phyloP scores from a whole-genome alignment of 1,140 invertebrate genomes.

The Solenopsis invicta region DNA sequence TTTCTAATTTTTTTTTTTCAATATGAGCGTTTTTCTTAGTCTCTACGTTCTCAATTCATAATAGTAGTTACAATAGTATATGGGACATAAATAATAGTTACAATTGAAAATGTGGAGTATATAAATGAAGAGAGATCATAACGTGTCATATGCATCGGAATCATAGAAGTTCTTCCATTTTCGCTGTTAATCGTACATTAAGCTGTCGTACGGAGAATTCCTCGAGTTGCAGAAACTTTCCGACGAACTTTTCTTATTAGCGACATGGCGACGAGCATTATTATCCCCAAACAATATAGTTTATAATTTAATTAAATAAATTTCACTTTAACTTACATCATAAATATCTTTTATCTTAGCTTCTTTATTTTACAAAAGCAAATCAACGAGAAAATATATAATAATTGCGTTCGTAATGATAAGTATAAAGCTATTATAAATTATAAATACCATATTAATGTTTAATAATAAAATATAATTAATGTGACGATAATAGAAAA shows the following conservation, averaged over 20 bases:
- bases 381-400: not conserved
- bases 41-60: constrained; percentile 15
- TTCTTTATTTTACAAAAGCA: not conserved
- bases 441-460: not conserved
- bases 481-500: not conserved
- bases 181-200: constrained; percentile 41
- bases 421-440: constrained; percentile 8
- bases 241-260: constrained; percentile 44
- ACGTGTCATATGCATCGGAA: constrained; percentile 18
- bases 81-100: constrained; percentile 11
- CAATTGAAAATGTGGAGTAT: constrained; percentile 17
- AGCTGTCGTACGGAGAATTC: constrained; percentile 43
- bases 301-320: not conserved
- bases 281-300: constrained; percentile 64
- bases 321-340: not conserved
- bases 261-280: constrained; percentile 58
- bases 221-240: constrained; percentile 27
- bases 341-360: not conserved
- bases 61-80: constrained; percentile 5
- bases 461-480: not conserved
- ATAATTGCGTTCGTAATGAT: not conserved
- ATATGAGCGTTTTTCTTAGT: not conserved
- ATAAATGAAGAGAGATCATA: constrained; percentile 31
- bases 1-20: constrained; percentile 33
- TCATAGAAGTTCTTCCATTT: constrained; percentile 23